phyloP scores from a whole-genome alignment of 2,888 invertebrate species.

The Phaonia tiefii region DNA sequence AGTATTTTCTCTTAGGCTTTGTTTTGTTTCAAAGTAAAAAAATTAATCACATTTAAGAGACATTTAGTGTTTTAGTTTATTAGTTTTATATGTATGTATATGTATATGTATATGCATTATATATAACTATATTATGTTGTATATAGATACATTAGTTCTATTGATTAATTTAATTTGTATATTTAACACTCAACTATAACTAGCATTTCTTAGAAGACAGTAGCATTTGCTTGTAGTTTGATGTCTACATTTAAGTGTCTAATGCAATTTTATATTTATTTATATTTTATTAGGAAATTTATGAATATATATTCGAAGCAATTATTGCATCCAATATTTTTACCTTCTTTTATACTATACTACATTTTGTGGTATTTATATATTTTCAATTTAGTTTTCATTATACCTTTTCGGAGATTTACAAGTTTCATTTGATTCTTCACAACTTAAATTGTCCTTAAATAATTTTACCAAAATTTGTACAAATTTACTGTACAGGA shows the following conservation, averaged over 20 bases:
- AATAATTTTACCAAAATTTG: no score
- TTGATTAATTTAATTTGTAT: slow-evolving; percentile 18
- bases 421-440: slow-evolving; percentile 7
- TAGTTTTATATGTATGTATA: not conserved
- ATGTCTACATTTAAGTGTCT: no score
- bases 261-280: slow-evolving; percentile 17
- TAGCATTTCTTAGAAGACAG: slow-evolving; percentile 23
- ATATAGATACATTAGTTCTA: not conserved
- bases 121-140: slow-evolving; percentile 6
- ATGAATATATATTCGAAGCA: no score
- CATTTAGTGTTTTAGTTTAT: no score
- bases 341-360: no score
- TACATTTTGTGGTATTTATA: not conserved
- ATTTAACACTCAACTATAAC: slow-evolving; percentile 14
- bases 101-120: slow-evolving; percentile 26
- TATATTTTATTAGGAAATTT: no score
- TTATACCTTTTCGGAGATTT: slow-evolving; percentile 13
- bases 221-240: not conserved
- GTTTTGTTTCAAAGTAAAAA: slow-evolving; percentile 48
- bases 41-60: slow-evolving; percentile 62
- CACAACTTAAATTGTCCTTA: no score
- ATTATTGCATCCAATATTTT: no score
- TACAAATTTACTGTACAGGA: no score
- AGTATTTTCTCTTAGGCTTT: slow-evolving; percentile 12
- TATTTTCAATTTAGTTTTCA: not conserved